Percentiles rank a stretch among this genome's conserved stretches.
phyloP scores from a whole-genome alignment of 2,113 vertebrate genomes.

The Dipodomys merriami region DNA sequence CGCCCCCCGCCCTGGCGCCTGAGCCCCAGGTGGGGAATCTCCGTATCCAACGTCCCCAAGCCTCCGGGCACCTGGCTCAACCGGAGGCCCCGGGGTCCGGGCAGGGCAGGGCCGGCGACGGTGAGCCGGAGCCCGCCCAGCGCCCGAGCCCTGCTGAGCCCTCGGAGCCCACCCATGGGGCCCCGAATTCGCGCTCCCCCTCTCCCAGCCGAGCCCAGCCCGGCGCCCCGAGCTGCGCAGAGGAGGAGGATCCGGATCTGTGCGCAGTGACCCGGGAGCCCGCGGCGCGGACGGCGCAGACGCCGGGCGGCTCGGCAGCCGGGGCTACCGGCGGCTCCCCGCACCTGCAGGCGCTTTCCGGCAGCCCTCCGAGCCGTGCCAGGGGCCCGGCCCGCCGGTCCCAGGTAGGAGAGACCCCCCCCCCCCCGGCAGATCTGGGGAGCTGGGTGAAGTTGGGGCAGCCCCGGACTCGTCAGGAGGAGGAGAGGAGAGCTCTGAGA shows the following conservation, averaged over 20 bases:
- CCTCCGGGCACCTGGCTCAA: conserved; percentile 79
- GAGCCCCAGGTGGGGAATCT: conserved; percentile 52
- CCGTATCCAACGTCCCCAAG: conserved; percentile 19
- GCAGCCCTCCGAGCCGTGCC: conserved; percentile 51
- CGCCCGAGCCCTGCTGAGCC: conserved; percentile 56
- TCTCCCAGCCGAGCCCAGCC: conserved; percentile 43
- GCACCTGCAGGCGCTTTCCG: conserved; percentile 46
- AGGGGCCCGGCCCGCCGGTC: conserved; percentile 52
- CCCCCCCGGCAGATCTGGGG: not conserved
- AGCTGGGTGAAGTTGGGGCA: not conserved
- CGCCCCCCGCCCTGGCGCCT: not conserved
- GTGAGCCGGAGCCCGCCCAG: conserved; percentile 73
- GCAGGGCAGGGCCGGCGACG: conserved; percentile 66
- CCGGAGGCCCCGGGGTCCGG: conserved; percentile 72
- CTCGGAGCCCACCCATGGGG: conserved; percentile 75
- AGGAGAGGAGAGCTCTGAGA: too few relatives aligned
- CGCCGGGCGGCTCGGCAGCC: conserved; percentile 33
- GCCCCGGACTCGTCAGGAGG: not conserved
- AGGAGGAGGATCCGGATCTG: conserved; percentile 72
- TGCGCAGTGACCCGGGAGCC: conserved; percentile 65
- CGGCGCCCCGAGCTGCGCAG: conserved; percentile 37
- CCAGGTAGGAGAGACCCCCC: conserved; percentile 71
- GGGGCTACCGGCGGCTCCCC: conserved; percentile 24
- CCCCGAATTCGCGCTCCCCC: not conserved
- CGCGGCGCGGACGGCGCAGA: conserved; percentile 64